Percentiles rank a stretch among this genome's conserved stretches.
Evolutionary conservation across 2,888 invertebrate species (phyloP).

Genomic region (Cephalotes varians): DNA sequence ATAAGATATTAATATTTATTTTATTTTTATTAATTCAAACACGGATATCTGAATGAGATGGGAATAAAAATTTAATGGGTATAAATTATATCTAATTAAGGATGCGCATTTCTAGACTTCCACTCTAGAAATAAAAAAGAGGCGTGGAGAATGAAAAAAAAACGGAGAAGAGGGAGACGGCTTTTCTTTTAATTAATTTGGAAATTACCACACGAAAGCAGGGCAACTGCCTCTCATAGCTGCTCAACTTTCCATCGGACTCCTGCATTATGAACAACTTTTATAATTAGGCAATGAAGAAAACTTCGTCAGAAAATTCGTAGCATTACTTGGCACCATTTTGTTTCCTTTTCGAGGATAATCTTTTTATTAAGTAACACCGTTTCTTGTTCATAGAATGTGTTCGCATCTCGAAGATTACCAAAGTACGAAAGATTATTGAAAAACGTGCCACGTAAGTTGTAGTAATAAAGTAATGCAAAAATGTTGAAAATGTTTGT

Average conservation of each 20-base stretch:
- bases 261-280: constrained; percentile 76
- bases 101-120: constrained; percentile 35
- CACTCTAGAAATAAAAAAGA: constrained; percentile 57
- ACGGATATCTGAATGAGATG: neutral
- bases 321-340: constrained; percentile 54
- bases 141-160: constrained; percentile 4
- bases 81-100: neutral
- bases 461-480: neutral
- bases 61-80: constrained; percentile 6
- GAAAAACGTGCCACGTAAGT: constrained; percentile 5
- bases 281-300: constrained; percentile 78
- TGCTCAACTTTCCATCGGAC: constrained; percentile 61
- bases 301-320: constrained; percentile 74
- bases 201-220: constrained; percentile 70
- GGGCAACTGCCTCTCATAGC: constrained; percentile 42
- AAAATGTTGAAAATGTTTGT: neutral
- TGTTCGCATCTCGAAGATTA: constrained; percentile 10
- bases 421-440: constrained; percentile 4
- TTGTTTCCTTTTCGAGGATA: constrained; percentile 10
- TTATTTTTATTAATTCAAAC: constrained; percentile 5
- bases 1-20: neutral
- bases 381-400: constrained; percentile 1
- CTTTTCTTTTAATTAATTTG: constrained; percentile 78
- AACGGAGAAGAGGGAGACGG: constrained; percentile 45
- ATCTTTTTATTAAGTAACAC: constrained; percentile 55